Evolutionary conservation across 2,888 invertebrate genomes (phyloP), one percentile per base, ranked within the genome.

Genomic region (Anaspis maculata): DNA sequence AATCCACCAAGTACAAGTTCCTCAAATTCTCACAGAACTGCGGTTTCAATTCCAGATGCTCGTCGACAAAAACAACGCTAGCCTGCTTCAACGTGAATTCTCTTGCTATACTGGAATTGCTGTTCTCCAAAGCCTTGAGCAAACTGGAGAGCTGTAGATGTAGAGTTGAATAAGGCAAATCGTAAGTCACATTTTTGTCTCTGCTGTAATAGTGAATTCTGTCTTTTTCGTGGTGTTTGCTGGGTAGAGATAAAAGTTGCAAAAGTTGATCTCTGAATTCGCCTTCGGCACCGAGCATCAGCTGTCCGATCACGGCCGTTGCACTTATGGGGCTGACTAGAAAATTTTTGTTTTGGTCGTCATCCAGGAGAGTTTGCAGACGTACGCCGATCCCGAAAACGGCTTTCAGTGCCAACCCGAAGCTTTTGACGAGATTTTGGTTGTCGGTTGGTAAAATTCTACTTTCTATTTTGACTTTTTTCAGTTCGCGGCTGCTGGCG

Each of bases 251-350:
- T 13, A 64, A 41, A 3, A 64, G 44, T 3, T 59, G 49, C 37
- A 56, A 53, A 3, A 66, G 51, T 25, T 61, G 52, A 3, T 52
- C 48, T 23, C 53, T 45, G 11, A 63, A 56, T 13, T 54, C 45
- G 10, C 61, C 62, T 30, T 59, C 52, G 3, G 66, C 56, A 0
- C 64, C 67, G 11, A 67, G 38, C 48, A 64, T 52, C 27, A 67
- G 43, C 44, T 67, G 58, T 1, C 57, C 62, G 11, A 67, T 46
- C 6, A 64, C 49, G 7, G 57, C 46, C 1, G 64, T 56, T 9
- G 62, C 56, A 35, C 66, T 65, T 11, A 67, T 33, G 0, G 68
- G 67, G 1, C 66, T 66, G 3, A 67, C 51, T 4, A 66, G 40
- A 40, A 66, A 62, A 38, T 66, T 67, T 4, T 39, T 31, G 2